Evolutionary conservation across 2,113 vertebrate species (phyloP).

Genomic region (Sturnus vulgaris): DNA sequence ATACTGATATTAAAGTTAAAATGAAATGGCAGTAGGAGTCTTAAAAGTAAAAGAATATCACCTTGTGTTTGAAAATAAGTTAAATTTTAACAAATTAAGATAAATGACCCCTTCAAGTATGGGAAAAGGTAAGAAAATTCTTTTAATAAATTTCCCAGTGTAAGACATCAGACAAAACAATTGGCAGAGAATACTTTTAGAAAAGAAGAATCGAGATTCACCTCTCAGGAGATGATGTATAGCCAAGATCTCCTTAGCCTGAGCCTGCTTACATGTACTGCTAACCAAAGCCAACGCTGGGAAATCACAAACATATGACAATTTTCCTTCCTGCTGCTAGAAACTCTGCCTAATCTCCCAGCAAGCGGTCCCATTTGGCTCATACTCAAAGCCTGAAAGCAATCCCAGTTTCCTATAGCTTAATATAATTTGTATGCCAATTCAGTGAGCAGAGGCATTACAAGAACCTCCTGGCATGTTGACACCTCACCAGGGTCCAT

Average conservation of each 20-base stretch:
- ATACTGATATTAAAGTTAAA: neutral
- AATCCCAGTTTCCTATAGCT: constrained; percentile 51
- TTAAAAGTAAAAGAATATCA: neutral
- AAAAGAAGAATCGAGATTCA: neutral
- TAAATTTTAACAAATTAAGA: neutral
- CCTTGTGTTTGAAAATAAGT: neutral
- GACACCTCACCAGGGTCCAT: neutral
- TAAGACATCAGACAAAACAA: neutral
- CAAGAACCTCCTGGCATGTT: constrained; percentile 5
- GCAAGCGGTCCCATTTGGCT: constrained; percentile 52
- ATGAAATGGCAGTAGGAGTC: neutral
- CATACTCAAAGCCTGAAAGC: constrained; percentile 9
- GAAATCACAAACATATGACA: constrained; percentile 60
- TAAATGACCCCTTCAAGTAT: neutral
- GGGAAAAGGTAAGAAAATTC: neutral
- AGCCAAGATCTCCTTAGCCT: neutral
- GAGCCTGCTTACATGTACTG: neutral
- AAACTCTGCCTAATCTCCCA: constrained; percentile 48
- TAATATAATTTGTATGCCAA: constrained; percentile 29
- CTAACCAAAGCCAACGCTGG: constrained; percentile 18
- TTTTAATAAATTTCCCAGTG: neutral
- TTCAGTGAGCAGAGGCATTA: constrained; percentile 24
- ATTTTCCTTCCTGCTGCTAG: constrained; percentile 55
- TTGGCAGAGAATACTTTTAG: neutral
- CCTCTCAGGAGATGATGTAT: neutral